A percentile compares a stretch with the other conserved stretches of the same genome.
phyloP scores from a whole-genome alignment of 2,888 invertebrate species.

The Sphinx pinastri region DNA sequence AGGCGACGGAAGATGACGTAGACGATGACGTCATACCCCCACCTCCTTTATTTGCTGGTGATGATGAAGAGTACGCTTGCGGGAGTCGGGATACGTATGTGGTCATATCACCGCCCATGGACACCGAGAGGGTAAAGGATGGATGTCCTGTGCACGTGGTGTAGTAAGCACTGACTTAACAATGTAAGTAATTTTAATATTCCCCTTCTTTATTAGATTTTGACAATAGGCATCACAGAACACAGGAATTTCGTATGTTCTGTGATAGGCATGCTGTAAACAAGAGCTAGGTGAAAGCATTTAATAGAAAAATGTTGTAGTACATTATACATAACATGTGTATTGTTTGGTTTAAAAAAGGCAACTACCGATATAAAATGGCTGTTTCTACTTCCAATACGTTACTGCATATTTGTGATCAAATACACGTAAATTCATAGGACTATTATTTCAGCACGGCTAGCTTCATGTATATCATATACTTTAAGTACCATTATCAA shows the following conservation, averaged over 20 bases:
- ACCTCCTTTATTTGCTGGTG: constrained; percentile 74
- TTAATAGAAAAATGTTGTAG: too few species aligned
- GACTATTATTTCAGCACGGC: not conserved
- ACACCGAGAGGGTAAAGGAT: constrained; percentile 68
- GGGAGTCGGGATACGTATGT: constrained; percentile 78
- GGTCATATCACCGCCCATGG: constrained; percentile 76
- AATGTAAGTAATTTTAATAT: constrained; percentile 56
- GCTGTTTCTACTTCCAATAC: not conserved
- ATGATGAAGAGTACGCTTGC: constrained; percentile 60
- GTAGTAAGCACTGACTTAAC: constrained; percentile 75
- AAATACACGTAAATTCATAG: not conserved
- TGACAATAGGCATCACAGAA: too few species aligned
- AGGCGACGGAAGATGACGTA: constrained; percentile 76
- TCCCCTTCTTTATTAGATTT: too few species aligned
- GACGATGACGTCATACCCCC: constrained; percentile 80
- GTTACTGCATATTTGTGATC: not conserved
- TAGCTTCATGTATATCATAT: not conserved
- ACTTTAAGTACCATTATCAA: not conserved
- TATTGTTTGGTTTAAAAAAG: too few species aligned
- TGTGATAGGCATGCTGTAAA: too few species aligned
- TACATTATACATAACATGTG: too few species aligned
- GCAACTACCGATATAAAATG: too few species aligned
- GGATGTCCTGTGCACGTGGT: constrained; percentile 81
- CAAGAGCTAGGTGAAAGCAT: too few species aligned
- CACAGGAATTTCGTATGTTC: too few species aligned